Evolutionary conservation across 2,797 vertebrate species (phyloP).

Genomic region (Muraenolepis orangiensis): DNA sequence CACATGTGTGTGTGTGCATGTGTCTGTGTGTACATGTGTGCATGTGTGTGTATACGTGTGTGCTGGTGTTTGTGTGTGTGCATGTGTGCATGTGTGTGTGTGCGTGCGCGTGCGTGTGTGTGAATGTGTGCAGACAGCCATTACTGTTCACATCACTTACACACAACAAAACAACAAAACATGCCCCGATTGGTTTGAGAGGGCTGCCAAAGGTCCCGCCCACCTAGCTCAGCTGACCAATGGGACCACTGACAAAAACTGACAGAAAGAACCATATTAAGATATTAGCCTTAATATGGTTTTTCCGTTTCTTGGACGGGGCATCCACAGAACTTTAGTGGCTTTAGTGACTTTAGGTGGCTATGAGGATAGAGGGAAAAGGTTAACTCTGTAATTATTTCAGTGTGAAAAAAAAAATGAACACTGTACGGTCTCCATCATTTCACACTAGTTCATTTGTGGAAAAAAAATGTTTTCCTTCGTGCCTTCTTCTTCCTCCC

Average conservation of each 20-base stretch:
- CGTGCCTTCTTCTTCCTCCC: conserved; percentile 39
- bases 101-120: conserved; percentile 45
- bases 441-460: conserved; percentile 64
- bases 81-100: conserved; percentile 43
- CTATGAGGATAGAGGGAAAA: conserved; percentile 50
- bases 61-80: conserved; percentile 31
- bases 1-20: conserved; percentile 46
- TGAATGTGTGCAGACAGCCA: conserved; percentile 34
- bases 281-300: conserved; percentile 27
- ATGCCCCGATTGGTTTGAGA: conserved; percentile 7
- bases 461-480: conserved; percentile 71
- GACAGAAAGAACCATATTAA: conserved; percentile 12
- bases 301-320: no score
- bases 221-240: conserved; percentile 38
- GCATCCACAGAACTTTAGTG: conserved; percentile 59
- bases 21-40: conserved; percentile 41
- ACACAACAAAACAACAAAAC: conserved; percentile 65
- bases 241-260: conserved; percentile 8
- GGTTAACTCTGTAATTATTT: conserved; percentile 70
- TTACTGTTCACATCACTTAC: conserved; percentile 64
- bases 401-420: conserved; percentile 71
- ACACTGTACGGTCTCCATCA: conserved; percentile 64
- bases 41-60: conserved; percentile 46
- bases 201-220: conserved; percentile 16
- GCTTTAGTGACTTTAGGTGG: conserved; percentile 60